Conservation (phyloP, 2,113 vertebrate genomes). For the Sigmodon hispidus region DNA sequence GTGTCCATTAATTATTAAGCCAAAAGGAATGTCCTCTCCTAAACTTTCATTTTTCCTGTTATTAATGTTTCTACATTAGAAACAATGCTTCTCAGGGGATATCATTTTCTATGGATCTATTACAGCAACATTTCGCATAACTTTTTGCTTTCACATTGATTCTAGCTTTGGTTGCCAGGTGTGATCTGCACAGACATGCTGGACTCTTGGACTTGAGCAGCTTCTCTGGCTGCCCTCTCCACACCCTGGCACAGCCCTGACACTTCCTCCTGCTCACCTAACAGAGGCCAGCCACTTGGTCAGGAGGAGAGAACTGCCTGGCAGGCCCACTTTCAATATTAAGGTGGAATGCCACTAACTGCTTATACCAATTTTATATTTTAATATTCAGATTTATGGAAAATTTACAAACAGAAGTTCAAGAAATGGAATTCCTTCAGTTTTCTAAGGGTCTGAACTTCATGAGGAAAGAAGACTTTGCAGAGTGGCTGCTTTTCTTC, state of each 20-base stretch:
- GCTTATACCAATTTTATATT: conserved; percentile 29
- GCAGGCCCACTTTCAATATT: background rate
- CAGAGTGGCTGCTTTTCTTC: conserved; percentile 96
- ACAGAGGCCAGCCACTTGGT: background rate
- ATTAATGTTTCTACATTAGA: background rate
- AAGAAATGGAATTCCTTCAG: conserved; percentile 98
- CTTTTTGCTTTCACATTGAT: background rate
- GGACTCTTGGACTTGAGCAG: background rate
- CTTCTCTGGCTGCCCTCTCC: background rate
- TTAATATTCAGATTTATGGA: conserved; percentile 93
- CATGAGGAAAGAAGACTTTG: conserved; percentile 98
- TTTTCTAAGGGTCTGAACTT: conserved; percentile 96
- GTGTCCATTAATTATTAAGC: conserved; percentile 16
- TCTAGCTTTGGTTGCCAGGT: background rate
- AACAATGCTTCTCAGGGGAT: background rate
- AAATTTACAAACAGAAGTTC: conserved; percentile 95
- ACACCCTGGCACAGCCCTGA: background rate
- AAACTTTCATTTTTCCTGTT: conserved; percentile 6
- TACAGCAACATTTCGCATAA: background rate
- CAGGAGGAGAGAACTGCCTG: too few species aligned
- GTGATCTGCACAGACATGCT: background rate
- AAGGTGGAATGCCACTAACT: background rate
- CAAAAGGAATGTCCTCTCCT: background rate
- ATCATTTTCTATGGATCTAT: background rate
- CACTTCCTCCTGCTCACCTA: background rate